Evolutionary conservation across 2,113 vertebrate genomes (phyloP), one percentile per base, ranked within the genome.

Genomic region (Nycticebus coucang): DNA sequence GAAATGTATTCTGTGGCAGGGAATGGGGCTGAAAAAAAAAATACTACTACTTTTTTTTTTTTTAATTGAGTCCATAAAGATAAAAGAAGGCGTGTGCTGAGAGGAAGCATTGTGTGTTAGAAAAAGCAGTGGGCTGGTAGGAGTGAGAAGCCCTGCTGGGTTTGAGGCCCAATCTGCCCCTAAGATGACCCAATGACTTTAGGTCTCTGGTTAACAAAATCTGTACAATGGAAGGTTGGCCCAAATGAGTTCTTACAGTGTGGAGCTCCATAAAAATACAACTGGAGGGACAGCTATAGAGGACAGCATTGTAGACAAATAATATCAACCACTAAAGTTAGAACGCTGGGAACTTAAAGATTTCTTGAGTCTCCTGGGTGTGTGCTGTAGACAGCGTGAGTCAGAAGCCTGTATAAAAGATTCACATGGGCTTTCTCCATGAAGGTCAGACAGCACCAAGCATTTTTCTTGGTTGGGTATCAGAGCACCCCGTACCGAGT

Each of bases 21-120:
- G 96, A 84, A 30, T 93, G 95, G 86, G 72, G 30, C 57, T 30
- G 64, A 45, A 77, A 59, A 78, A 78, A 75, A 59, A 77, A 83
- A 72, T 59, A 80, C 80, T 18, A 60, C 17, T 59, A 14, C 83
- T 41, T 5, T 17, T 21, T 30, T 86, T 30, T 14, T 5, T 4
- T 75, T 75, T 35, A 68, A 68, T 41, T 21, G 72, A 77, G 28
- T 69, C 62, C 45, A 0, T 66, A 45, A 94, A 88, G 87, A 69
- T 26, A 66, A 91, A 91, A 57, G 33, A 53, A 71, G 75, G 4
- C 28, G 0, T 18, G 4, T 62, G 30, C 74, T 19, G n/a, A 77
- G 82, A 74, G 68, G 72, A 78, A 59, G 55, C 5, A 5, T 8
- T 24, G 6, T 5, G 21, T 60, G 17, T 71, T 81, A 15, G 83